Conservation (phyloP, 2,113 vertebrate genomes). For the Corythaixoides concolor region DNA sequence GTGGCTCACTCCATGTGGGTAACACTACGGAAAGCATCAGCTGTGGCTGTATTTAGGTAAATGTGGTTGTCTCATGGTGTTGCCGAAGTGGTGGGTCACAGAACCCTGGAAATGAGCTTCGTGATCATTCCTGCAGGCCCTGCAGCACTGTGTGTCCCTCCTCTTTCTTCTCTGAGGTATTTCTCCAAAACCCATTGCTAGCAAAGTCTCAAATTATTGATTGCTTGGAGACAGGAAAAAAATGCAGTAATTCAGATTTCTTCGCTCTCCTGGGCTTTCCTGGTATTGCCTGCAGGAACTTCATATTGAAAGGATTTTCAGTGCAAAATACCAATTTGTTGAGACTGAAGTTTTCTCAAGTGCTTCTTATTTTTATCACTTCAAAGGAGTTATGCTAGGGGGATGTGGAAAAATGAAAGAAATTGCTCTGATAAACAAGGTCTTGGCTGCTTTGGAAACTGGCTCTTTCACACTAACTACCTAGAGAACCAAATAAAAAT, state of each 20-base stretch:
- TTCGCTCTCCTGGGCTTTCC: background rate
- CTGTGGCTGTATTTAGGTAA: background rate
- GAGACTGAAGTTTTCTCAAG: background rate
- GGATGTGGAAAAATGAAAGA: slow-evolving; percentile 3
- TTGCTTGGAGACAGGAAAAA: background rate
- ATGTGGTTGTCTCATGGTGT: background rate
- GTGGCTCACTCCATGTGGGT: background rate
- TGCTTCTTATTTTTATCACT: background rate
- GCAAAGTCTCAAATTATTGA: background rate
- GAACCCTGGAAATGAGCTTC: background rate
- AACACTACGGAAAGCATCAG: background rate
- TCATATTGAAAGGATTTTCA: background rate
- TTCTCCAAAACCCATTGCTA: background rate
- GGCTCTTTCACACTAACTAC: background rate
- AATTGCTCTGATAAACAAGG: slow-evolving; percentile 6
- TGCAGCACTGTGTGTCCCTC: accelerated
- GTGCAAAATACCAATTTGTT: background rate
- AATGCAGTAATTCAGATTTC: background rate
- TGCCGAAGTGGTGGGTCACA: background rate
- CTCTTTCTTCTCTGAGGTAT: background rate
- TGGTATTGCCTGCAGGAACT: background rate
- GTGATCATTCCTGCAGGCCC: background rate
- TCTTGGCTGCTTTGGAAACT: background rate
- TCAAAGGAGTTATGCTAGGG: background rate
- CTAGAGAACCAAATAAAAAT: background rate